Conservation (phyloP, 1,140 invertebrate genomes). For the Dysdera silvatica region DNA sequence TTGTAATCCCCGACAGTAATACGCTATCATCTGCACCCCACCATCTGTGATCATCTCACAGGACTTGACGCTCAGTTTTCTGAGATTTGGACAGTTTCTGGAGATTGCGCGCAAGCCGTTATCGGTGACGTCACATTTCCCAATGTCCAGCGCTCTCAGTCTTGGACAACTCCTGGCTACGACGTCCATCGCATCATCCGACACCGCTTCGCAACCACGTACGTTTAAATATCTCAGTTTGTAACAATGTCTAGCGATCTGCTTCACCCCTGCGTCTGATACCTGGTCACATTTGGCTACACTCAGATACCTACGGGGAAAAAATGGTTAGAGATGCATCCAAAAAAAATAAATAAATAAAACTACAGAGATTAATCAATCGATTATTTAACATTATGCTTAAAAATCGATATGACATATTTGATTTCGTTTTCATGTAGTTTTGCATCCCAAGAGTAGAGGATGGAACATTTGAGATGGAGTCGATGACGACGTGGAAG, state of each 20-base stretch:
- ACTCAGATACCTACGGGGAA: constrained; percentile 74
- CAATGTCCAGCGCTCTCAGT: constrained; percentile 74
- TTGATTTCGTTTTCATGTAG: too few species aligned
- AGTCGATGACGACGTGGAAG: too few species aligned
- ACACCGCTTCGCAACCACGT: constrained; percentile 81
- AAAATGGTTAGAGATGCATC: too few species aligned
- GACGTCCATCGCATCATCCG: constrained; percentile 75
- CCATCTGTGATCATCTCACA: constrained; percentile 81
- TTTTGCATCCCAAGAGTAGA: too few species aligned
- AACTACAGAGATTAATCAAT: too few species aligned
- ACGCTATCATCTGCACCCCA: constrained; percentile 72
- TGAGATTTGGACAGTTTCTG: constrained; percentile 78
- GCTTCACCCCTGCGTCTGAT: constrained; percentile 73
- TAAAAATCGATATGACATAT: too few species aligned
- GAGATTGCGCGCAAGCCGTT: constrained; percentile 72
- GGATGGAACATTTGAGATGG: too few species aligned
- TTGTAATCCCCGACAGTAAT: constrained; percentile 71
- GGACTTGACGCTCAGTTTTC: constrained; percentile 77
- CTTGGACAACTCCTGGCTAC: constrained; percentile 72
- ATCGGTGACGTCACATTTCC: constrained; percentile 87
- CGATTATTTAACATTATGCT: too few species aligned
- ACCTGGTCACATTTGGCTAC: constrained; percentile 76
- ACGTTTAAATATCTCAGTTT: constrained; percentile 76
- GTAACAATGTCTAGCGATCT: constrained; percentile 77
- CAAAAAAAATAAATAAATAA: too few species aligned